phyloP scores from a whole-genome alignment of 2,888 invertebrate species.

The Pterostichus niger region DNA sequence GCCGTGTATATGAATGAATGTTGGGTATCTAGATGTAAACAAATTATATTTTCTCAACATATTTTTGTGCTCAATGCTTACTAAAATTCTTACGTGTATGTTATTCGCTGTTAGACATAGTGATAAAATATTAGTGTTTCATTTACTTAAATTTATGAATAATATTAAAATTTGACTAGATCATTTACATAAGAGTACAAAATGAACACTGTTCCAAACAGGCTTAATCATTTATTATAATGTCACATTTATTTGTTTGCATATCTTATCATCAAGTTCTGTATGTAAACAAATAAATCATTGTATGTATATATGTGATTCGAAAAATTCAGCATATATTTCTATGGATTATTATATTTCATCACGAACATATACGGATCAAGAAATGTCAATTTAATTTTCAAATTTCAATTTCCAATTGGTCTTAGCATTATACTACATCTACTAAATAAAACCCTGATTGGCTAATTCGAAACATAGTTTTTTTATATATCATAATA shows the following conservation, averaged over 20 bases:
- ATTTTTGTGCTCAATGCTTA: constrained; percentile 59
- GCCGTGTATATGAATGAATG: constrained; percentile 54
- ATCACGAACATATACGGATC: neutral
- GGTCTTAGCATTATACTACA: no score
- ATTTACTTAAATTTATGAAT: constrained; percentile 54
- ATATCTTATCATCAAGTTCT: constrained; percentile 5
- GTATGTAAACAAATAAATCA: constrained; percentile 29
- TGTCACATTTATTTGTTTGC: constrained; percentile 36
- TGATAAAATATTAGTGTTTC: constrained; percentile 43
- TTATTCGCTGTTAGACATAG: constrained; percentile 57
- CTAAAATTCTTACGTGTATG: constrained; percentile 40
- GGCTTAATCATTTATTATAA: constrained; percentile 49
- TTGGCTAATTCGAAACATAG: neutral
- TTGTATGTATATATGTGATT: constrained; percentile 47
- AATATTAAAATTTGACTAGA: constrained; percentile 50
- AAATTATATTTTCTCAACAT: constrained; percentile 58
- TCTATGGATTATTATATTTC: constrained; percentile 40
- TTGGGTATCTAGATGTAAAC: constrained; percentile 54
- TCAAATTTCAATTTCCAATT: constrained; percentile 15
- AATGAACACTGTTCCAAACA: constrained; percentile 53
- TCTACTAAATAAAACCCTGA: neutral
- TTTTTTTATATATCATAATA: neutral
- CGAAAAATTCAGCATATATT: constrained; percentile 50
- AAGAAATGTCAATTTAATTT: constrained; percentile 2
- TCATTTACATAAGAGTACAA: constrained; percentile 54